phyloP scores from a whole-genome alignment of 2,888 invertebrate genomes.

The Trachelus tabidus region DNA sequence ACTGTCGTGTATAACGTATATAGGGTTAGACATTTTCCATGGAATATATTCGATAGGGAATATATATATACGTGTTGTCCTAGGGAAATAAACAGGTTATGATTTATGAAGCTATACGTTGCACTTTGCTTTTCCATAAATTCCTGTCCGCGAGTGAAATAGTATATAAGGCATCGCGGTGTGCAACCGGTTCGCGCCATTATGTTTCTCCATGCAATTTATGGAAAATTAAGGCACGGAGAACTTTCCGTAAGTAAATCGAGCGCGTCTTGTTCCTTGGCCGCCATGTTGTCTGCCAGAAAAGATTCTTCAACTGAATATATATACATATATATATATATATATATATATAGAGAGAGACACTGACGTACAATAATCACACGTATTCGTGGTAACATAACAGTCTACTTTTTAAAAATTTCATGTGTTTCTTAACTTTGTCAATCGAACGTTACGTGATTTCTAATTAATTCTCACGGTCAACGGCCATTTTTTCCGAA shows the following conservation, averaged over 20 bases:
- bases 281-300: not conserved
- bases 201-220: not conserved
- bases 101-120: conserved; percentile 12
- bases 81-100: conserved; percentile 13
- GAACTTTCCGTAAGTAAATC: not conserved
- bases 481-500: not conserved
- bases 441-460: not conserved
- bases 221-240: conserved; percentile 1
- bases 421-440: not conserved
- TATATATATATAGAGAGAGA: not conserved
- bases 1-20: not conserved
- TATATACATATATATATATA: too few species aligned
- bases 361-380: not conserved
- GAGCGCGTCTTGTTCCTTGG: not conserved
- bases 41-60: not conserved
- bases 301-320: not conserved
- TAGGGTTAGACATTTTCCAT: not conserved
- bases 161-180: not conserved
- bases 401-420: not conserved
- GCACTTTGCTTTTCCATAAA: conserved; percentile 10
- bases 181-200: conserved; percentile 1
- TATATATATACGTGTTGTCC: conserved; percentile 1
- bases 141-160: not conserved
- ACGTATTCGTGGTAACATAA: not conserved
- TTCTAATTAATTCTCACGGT: not conserved